Base-by-base conservation (phyloP, 2,888 invertebrate species). In the Harpagoxenus sublaevis region DNA sequence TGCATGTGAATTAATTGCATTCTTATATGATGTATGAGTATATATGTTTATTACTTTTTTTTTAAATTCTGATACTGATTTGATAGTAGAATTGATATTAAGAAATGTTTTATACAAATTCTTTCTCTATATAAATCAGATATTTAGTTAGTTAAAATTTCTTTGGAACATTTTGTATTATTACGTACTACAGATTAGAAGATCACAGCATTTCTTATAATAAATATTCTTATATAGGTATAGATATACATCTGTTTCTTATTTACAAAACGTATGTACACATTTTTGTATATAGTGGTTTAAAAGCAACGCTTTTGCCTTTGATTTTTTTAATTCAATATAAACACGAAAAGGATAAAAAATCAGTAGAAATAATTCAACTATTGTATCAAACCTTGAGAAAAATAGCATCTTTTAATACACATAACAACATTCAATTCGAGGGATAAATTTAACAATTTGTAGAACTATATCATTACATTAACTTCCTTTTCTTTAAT, bases 261-360 rank as follows among this genome's bases (percentile, higher is more conserved):
- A 51, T n/a, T 70, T 70, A 70, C 31, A 63, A 53, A 6, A 35
- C 39, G n/a, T 60, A 55, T 71, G 18, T 74, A 74, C 2, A 60
- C 8, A 39, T 74, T 2, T 60, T 28, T 62, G n/a, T 55, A 74
- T 31, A 74, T 18, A 31, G 18, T 31, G 6, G 12, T 23, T 75
- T 28, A 35, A 35, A 23, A 23, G 18, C 18, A 74, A 35, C 15
- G 5, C 3, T 62, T 15, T 15, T 3, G 6, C 15, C 18, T 75
- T 35, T 35, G 3, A 5, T 51, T 51, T 6, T 74, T 15, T 62
- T 51, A 51, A 28, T 12, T 15, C 5, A 75, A 15, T 28, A 42
- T 42, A 73, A 53, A 12, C 10, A 48, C 18, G 9, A 71, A 45
- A 42, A 55, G 12, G 15, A 42, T 15, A 28, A 42, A 15, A 57